Evolutionary conservation across 2,797 vertebrate species (phyloP), one percentile per base, ranked within the genome.

Genomic region (Sebastes diaconus): DNA sequence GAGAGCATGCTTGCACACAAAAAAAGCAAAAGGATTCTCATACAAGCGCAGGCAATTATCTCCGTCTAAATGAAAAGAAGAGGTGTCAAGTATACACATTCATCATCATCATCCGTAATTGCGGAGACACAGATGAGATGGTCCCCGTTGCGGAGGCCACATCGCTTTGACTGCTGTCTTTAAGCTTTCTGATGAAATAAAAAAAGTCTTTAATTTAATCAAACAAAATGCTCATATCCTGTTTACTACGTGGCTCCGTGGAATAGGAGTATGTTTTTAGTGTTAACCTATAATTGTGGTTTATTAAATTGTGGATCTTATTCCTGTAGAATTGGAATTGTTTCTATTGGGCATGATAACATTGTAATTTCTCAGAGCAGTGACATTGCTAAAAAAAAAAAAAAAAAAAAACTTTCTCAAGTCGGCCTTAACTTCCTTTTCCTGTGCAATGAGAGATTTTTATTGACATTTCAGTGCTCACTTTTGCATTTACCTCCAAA

Each of bases 21-120:
- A 58, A 52, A 54, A 74, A 69, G 20, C 22, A 30, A 42, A 16
- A 6, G 46, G 59, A 76, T 80, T 73, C 34, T 80, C 20, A 52
- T 29, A 32, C 50, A 75, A 55, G 54, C 22, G 2, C 3, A 6
- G 64, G 81, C 71, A 79, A 80, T 85, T 83, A 64, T 60, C 13
- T 36, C 34, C 34, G 55, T 24, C 1, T 16, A 14, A 80, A 73
- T 73, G 25, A 42, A 61, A 76, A 34, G 12, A 67, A 57, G 66
- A 59, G n/a, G 34, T 68, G 61, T 79, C 73, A 79, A 34, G 54
- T 32, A 24, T n/a, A n/a, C 6, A 14, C 54, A 70, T 13, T 57
- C 1, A 50, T 82, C 34, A 11, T 61, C 8, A 16, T 52, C 12
- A 14, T 39, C 36, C 75, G 36, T 60, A 73, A 83, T 52, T 73